phyloP scores from a whole-genome alignment of 2,797 vertebrate genomes.

The Paguma larvata region DNA sequence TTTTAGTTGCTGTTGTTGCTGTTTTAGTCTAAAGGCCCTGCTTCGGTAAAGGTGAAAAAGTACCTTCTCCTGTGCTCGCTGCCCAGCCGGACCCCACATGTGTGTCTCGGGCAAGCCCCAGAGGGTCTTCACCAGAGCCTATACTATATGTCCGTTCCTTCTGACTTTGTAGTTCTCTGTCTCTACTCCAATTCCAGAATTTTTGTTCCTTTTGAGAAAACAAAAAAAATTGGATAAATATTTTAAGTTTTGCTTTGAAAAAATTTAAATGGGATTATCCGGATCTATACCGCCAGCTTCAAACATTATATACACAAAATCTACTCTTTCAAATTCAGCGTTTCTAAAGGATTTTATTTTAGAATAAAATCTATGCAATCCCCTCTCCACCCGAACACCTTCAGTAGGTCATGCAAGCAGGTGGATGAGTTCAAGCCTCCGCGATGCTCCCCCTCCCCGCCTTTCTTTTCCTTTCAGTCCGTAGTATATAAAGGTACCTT shows the following conservation, averaged over 20 bases:
- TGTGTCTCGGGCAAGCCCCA: neutral
- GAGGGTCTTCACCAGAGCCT: neutral
- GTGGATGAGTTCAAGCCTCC: constrained; percentile 59
- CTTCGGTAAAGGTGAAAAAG: neutral
- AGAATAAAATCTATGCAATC: constrained; percentile 87
- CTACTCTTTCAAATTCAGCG: constrained; percentile 63
- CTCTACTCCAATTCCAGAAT: neutral
- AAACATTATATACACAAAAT: constrained; percentile 74
- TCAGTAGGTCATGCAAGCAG: constrained; percentile 74
- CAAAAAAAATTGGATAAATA: constrained; percentile 38
- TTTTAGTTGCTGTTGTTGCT: constrained; percentile 34
- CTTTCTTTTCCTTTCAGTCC: neutral
- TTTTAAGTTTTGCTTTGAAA: constrained; percentile 62
- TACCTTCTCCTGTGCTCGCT: neutral
- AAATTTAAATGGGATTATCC: constrained; percentile 71
- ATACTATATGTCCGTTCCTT: neutral
- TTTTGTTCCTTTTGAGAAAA: constrained; percentile 34
- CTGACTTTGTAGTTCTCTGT: constrained; percentile 14
- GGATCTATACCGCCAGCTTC: constrained; percentile 72
- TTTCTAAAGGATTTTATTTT: constrained; percentile 82
- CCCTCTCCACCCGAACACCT: constrained; percentile 56
- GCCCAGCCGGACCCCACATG: neutral
- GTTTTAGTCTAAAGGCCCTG: neutral
- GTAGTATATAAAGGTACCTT: neutral
- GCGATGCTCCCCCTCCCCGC: too few species aligned